These are phyloP conservation scores for Xanthorhoe designata DNA, from an alignment of 2,888 invertebrate species.

Conservation along the genomic window DNA sequence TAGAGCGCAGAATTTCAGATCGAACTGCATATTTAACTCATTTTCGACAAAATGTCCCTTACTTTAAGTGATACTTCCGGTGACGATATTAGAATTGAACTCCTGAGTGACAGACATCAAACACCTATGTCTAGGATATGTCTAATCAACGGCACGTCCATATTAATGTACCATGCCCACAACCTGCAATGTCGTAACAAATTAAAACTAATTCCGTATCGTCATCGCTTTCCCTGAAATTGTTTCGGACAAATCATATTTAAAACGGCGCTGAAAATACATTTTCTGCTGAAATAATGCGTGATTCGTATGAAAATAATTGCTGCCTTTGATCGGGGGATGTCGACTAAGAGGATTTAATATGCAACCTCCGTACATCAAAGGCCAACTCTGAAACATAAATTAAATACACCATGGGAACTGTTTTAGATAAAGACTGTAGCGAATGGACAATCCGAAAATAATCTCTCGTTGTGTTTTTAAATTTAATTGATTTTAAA, in stretches of 20 bases:
- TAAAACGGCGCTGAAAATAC: constrained; percentile 45
- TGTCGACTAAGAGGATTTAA: constrained; percentile 72
- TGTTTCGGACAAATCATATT: constrained; percentile 30
- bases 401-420: constrained; percentile 60
- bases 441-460: constrained; percentile 27
- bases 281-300: constrained; percentile 53
- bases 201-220: constrained; percentile 6
- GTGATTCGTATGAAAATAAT: constrained; percentile 60
- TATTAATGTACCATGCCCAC: too few relatives aligned
- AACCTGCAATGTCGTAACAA: neutral
- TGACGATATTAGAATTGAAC: too few relatives aligned
- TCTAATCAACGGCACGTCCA: too few relatives aligned
- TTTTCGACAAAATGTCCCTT: too few relatives aligned
- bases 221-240: constrained; percentile 26
- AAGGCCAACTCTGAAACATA: constrained; percentile 66
- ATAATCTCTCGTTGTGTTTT: too few relatives aligned
- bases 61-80: too few relatives aligned
- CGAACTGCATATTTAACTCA: too few relatives aligned
- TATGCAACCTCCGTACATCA: constrained; percentile 71
- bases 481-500: too few relatives aligned
- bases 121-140: too few relatives aligned
- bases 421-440: constrained; percentile 41
- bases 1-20: too few relatives aligned
- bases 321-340: constrained; percentile 68
- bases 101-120: too few relatives aligned